Evolutionary conservation across 2,113 vertebrate genomes (phyloP), one percentile per base, ranked within the genome.

Genomic region (Aythya baeri): DNA sequence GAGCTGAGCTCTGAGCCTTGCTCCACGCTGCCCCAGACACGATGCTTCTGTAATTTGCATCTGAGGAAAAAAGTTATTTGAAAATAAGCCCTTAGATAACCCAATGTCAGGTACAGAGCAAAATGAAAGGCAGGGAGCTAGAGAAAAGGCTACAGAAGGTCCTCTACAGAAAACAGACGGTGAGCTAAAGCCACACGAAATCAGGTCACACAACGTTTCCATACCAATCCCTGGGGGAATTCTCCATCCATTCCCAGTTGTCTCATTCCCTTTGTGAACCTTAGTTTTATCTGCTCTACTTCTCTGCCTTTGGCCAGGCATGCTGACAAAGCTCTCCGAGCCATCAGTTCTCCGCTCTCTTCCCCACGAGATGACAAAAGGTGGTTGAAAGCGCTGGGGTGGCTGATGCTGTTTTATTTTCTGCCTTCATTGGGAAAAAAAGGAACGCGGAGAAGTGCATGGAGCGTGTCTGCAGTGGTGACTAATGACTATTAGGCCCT

Each of bases 401-500:
- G 55, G 88, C 71, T 95, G 83, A 87, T 17, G 13, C 71, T 76
- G 75, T 44, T 92, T 87, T 82, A 87, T 83, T 94, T 94, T 94
- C 70, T 74, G 49, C 58, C 95, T 80, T 93, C 82, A 63, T 72
- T 15, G 57, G 75, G 61, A n/a, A 79, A 91, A 89, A 83, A 93
- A 50, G 81, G 50, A 57, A 66, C 77, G 36, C 59, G 63, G 80
- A 88, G 65, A 96, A 93, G 79, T 90, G 88, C 83, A 89, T 76
- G 46, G 74, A 92, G 71, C 34, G 3, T 87, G 77, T 93, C 89
- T 94, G 68, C 5, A 7, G 74, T 87, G 91, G 90, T 93, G 91
- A 94, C 88, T 89, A 93, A 96, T 95, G 83, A 78, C 94, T 94
- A 73, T 89, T 95, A 94, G 94, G 59, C 93, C 82, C 86, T 96